Conservation (phyloP, 2,113 vertebrate genomes). For the Muntiacus reevesi region DNA sequence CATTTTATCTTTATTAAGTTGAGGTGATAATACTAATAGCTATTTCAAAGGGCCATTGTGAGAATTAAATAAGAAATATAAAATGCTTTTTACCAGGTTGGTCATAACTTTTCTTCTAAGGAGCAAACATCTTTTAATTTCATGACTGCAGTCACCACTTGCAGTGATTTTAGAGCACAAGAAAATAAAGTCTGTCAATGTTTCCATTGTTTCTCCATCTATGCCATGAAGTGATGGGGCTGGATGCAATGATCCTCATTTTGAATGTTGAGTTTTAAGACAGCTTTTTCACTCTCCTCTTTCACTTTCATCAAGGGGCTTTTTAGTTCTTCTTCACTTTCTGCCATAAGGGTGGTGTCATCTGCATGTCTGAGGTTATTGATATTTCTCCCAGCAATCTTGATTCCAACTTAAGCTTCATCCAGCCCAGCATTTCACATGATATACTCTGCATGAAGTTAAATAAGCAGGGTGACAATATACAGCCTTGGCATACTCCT, state of each 20-base stretch:
- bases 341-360: neutral
- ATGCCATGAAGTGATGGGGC: neutral
- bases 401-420: neutral
- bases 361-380: neutral
- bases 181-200: neutral
- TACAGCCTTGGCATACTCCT: neutral
- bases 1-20: neutral
- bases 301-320: neutral
- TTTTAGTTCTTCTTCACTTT: neutral
- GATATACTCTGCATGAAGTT: neutral
- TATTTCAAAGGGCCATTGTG: neutral
- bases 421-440: neutral
- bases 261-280: neutral
- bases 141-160: neutral
- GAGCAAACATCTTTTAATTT: neutral
- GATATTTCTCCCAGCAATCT: neutral
- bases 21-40: neutral
- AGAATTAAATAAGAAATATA: neutral
- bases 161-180: neutral
- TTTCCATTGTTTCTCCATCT: neutral
- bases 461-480: neutral
- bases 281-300: neutral
- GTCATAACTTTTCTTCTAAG: neutral
- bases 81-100: neutral
- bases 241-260: fast-evolving